Base-by-base conservation (phyloP, 2,113 vertebrate genomes). In the Casuarius casuarius region DNA sequence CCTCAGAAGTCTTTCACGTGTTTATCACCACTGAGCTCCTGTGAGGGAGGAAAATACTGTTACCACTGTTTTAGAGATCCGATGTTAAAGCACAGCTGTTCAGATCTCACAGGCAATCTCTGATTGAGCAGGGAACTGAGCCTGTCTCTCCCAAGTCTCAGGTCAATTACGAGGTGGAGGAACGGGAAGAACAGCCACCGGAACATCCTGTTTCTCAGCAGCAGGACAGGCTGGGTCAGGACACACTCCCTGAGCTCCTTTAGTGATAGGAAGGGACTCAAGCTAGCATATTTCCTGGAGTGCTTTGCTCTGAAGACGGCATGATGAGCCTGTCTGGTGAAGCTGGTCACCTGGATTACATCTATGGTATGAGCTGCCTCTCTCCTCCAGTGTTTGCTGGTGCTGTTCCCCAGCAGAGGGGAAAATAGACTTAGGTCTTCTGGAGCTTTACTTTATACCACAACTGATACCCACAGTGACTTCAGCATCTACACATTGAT, bases 31-130 rank as follows among this genome's bases (percentile, higher is more conserved):
- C 23, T 74, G 52, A 67, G 84, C 7, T 71, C 25, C 31, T 67
- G 46, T 22, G 56, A 68, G 61, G 48, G 35, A 86, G 28, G 8
- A 80, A 74, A 90, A 80, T n/a, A 28, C 4, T 74, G 13, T 52
- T 90, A 77, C 23, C 23, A 23, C 26, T 80, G 3, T 77, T 92
- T 75, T 38, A 90, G 42, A 72, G 29, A 78, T 75, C 48, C 86
- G 28, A 68, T 40, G 7, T 67, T 46, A 59, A 86, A 84, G 31
- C 28, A 67, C 14, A 51, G 0, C 28, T 83, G 8, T 22, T 42
- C 22, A 63, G 22, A 9, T 75, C 61, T 72, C 0, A 0, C 25
- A 35, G 33, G 5, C 1, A 5, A 59, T 10, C 3, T 35, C 58
- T 49, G 46, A 65, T 7, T 38, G 51, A 68, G 17, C 1, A 44